phyloP scores from a whole-genome alignment of 2,113 vertebrate genomes.

The Acanthisitta chloris region DNA sequence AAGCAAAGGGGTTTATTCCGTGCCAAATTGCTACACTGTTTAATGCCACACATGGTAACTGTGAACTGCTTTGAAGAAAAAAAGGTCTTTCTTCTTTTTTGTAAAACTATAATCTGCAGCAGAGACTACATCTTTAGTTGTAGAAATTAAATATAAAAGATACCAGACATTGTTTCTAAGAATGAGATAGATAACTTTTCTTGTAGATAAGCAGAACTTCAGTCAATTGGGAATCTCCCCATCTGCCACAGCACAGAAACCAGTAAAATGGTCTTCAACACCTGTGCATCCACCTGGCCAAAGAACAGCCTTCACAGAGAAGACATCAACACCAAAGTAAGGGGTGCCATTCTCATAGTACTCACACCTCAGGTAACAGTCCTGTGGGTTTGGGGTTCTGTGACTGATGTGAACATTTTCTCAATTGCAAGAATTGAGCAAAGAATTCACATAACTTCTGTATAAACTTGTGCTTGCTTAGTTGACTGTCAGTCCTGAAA shows the following conservation, averaged over 20 bases:
- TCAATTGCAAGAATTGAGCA: not conserved
- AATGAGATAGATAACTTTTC: not conserved
- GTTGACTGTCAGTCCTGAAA: not conserved
- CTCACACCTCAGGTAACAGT: not conserved
- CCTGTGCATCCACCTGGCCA: constrained; percentile 53
- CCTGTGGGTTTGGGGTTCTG: not conserved
- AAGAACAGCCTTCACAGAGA: constrained; percentile 58
- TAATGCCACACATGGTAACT: not conserved
- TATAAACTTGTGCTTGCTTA: not conserved
- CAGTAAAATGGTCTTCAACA: constrained; percentile 66
- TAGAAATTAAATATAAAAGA: not conserved
- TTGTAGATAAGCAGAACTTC: constrained; percentile 65
- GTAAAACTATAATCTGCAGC: no score
- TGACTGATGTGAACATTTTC: not conserved
- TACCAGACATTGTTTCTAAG: not conserved
- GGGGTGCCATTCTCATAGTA: not conserved
- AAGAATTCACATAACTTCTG: not conserved
- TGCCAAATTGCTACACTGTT: not conserved
- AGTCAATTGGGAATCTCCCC: constrained; percentile 67
- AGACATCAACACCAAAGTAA: constrained; percentile 77
- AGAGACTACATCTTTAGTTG: not conserved
- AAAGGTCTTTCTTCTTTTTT: not conserved
- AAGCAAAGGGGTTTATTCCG: not conserved
- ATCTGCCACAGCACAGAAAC: constrained; percentile 58
- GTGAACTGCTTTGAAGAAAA: not conserved